Evolutionary conservation across 2,113 vertebrate species (phyloP).

Genomic region (Oncorhynchus clarkii): DNA sequence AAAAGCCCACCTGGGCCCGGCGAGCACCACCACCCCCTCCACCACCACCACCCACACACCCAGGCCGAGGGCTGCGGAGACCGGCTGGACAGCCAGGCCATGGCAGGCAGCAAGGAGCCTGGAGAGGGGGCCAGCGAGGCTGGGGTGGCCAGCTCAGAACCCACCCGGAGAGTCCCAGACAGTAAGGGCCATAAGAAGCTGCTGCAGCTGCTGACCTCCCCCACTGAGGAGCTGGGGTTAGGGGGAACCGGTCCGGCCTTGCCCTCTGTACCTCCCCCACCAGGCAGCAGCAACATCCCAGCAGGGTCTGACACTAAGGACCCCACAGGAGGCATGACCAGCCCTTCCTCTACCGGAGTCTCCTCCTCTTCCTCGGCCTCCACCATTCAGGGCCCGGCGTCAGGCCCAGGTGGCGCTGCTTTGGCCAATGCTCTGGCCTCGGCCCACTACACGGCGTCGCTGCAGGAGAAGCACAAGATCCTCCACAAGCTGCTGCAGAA

Average conservation of each 20-base stretch:
- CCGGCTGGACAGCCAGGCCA: constrained; percentile 80
- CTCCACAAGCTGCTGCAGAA: constrained; percentile 97
- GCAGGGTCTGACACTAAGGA: constrained; percentile 83
- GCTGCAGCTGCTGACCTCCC: constrained; percentile 91
- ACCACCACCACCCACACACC: constrained; percentile 23
- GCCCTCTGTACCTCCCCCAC: constrained; percentile 56
- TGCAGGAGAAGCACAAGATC: constrained; percentile 97
- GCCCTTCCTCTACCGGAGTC: constrained; percentile 92
- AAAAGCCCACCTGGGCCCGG: constrained; percentile 78
- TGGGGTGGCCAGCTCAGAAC: constrained; percentile 66
- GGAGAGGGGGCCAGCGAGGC: constrained; percentile 78
- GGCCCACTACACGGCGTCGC: constrained; percentile 78
- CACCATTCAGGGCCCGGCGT: constrained; percentile 73
- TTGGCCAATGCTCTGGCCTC: constrained; percentile 77
- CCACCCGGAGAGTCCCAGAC: constrained; percentile 78
- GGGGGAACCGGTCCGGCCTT: constrained; percentile 77
- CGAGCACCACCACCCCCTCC: constrained; percentile 60
- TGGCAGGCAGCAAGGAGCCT: constrained; percentile 74
- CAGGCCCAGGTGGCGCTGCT: constrained; percentile 70
- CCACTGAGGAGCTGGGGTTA: constrained; percentile 84
- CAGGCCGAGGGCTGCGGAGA: constrained; percentile 84
- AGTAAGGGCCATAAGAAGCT: constrained; percentile 94
- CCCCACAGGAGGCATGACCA: constrained; percentile 79
- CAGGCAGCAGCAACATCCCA: constrained; percentile 68
- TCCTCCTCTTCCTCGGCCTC: constrained; percentile 85